phyloP scores from a whole-genome alignment of 2,113 vertebrate genomes.

The Terrapene triunguis region DNA sequence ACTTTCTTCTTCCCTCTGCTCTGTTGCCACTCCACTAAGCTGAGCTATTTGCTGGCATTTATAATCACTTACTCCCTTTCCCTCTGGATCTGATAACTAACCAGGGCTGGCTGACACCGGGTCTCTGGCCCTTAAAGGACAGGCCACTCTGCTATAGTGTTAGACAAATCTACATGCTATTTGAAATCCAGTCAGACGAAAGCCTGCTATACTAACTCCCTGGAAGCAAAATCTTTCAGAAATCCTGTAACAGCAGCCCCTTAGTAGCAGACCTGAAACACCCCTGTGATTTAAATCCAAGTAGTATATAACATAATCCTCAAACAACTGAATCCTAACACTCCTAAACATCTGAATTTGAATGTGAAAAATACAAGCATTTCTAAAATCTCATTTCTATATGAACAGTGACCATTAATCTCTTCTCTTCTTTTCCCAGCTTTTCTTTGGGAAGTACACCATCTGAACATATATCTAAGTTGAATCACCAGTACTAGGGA shows the following conservation, averaged over 20 bases:
- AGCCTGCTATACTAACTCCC: conserved; percentile 40
- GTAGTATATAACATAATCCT: conserved; percentile 70
- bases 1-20: background rate
- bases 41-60: background rate
- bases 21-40: background rate
- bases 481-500: background rate
- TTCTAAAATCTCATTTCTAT: conserved; percentile 44
- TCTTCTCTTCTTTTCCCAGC: conserved; percentile 39
- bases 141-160: background rate
- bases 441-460: conserved; percentile 18
- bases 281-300: conserved; percentile 69
- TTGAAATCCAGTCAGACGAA: conserved; percentile 43
- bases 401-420: conserved; percentile 53
- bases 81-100: background rate
- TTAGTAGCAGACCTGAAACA: conserved; percentile 64
- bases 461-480: conserved; percentile 28
- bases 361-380: conserved; percentile 45
- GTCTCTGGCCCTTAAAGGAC: background rate
- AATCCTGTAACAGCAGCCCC: conserved; percentile 38
- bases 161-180: conserved; percentile 13
- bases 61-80: background rate
- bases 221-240: conserved; percentile 20
- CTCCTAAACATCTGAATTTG: conserved; percentile 64
- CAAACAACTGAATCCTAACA: conserved; percentile 64
- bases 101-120: background rate